A percentile compares a stretch with the other conserved stretches of the same genome.
Conservation (phyloP, 1,140 invertebrate genomes). For the Akabosia matsudoensis region DNA sequence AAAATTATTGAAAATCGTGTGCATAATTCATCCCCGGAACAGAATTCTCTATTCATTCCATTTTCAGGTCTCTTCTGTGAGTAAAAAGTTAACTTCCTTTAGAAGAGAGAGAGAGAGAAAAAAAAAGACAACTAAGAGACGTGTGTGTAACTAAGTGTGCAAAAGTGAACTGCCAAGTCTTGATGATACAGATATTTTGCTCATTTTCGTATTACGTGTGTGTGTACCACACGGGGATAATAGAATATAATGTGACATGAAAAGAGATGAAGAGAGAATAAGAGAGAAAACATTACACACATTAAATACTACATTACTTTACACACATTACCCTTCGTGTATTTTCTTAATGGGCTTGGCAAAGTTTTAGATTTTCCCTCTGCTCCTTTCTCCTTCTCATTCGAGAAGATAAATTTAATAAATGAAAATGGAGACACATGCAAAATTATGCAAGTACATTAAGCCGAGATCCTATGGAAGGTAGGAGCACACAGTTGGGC, state of each 20-base stretch:
- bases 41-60: neutral
- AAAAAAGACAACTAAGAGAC: neutral
- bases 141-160: no score
- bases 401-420: slow-evolving; percentile 6
- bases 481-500: no score
- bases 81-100: no score
- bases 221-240: neutral
- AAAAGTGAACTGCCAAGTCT: no score
- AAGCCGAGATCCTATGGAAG: no score
- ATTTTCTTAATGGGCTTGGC: slow-evolving; percentile 16
- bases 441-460: neutral
- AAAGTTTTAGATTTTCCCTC: slow-evolving; percentile 5
- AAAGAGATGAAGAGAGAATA: neutral
- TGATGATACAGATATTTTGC: no score
- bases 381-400: neutral
- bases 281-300: slow-evolving; percentile 6
- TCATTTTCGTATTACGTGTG: no score
- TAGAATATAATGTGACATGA: neutral
- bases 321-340: neutral
- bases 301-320: no score
- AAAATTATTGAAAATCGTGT: slow-evolving; percentile 19
- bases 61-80: no score
- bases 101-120: neutral
- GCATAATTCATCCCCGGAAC: slow-evolving; percentile 8
- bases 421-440: neutral